Conservation (phyloP, 2,113 vertebrate species). For the Microcebus lehilahytsara region DNA sequence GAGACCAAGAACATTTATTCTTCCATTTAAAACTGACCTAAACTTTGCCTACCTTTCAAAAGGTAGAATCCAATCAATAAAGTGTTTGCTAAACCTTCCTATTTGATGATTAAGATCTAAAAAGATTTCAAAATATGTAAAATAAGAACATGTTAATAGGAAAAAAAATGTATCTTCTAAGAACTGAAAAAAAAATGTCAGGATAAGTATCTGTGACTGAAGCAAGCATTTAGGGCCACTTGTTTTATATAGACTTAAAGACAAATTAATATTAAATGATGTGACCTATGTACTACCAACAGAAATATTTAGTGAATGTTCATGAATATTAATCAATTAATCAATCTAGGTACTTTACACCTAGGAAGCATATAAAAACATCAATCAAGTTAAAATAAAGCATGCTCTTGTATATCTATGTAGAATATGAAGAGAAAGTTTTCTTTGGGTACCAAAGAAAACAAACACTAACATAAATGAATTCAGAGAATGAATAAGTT, state of each 20-base stretch:
- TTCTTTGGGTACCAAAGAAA: not conserved
- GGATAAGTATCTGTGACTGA: not conserved
- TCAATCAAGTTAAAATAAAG: not conserved
- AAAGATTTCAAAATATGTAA: slow-evolving; percentile 18
- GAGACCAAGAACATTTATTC: not conserved
- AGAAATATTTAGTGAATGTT: slow-evolving; percentile 49
- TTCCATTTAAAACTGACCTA: not conserved
- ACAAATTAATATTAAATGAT: not conserved
- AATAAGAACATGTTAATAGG: not conserved
- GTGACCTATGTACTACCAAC: not conserved
- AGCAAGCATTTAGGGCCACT: not conserved
- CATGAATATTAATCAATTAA: slow-evolving; percentile 2
- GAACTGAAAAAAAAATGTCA: not conserved
- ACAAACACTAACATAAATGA: slow-evolving; percentile 55
- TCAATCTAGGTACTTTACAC: not conserved
- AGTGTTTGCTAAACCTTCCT: not conserved
- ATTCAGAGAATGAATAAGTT: slow-evolving; percentile 45
- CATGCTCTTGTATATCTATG: not conserved
- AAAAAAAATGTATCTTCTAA: not conserved
- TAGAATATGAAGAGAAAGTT: not conserved
- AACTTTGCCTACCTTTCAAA: not conserved
- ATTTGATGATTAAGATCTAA: not conserved
- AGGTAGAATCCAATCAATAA: not conserved
- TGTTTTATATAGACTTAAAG: not conserved
- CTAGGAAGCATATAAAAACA: not conserved